phyloP scores from a whole-genome alignment of 2,888 invertebrate genomes.

The Eupelmus urozonus region DNA sequence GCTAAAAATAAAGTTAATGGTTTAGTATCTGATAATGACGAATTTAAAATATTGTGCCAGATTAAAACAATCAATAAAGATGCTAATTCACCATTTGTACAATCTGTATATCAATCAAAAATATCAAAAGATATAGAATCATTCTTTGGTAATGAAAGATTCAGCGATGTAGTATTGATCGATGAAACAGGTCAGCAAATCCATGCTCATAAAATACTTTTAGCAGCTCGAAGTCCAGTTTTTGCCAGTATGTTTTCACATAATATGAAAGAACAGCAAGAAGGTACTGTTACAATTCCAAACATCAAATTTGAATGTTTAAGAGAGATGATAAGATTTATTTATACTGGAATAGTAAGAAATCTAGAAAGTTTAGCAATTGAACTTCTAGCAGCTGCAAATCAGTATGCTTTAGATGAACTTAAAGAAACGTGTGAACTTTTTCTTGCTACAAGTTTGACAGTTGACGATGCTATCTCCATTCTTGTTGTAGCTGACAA shows the following conservation, averaged over 20 bases:
- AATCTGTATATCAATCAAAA: neutral
- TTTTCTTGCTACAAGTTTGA: no score
- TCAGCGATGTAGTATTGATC: slow-evolving; percentile 12
- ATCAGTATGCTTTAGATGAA: slow-evolving; percentile 23
- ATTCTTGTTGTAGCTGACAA: no score
- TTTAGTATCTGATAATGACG: neutral
- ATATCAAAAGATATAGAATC: neutral
- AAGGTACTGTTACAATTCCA: neutral
- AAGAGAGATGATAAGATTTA: slow-evolving; percentile 19
- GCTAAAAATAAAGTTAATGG: neutral
- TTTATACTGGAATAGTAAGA: slow-evolving; percentile 17
- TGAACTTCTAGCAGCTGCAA: slow-evolving; percentile 4
- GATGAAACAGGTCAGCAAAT: slow-evolving; percentile 18
- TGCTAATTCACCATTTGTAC: neutral
- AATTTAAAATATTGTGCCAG: slow-evolving; percentile 6
- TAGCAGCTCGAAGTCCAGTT: slow-evolving; percentile 19
- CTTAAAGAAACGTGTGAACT: neutral
- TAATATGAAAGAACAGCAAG: slow-evolving; percentile 2
- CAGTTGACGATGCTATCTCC: no score
- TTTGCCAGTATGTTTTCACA: slow-evolving; percentile 28
- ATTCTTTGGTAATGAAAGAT: slow-evolving; percentile 8
- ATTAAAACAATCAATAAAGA: neutral
- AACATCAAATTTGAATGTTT: slow-evolving; percentile 11
- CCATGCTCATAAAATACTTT: slow-evolving; percentile 1
- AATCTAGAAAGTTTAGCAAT: slow-evolving; percentile 1